phyloP scores from a whole-genome alignment of 2,888 invertebrate genomes.

The Hecatera dysodea region DNA sequence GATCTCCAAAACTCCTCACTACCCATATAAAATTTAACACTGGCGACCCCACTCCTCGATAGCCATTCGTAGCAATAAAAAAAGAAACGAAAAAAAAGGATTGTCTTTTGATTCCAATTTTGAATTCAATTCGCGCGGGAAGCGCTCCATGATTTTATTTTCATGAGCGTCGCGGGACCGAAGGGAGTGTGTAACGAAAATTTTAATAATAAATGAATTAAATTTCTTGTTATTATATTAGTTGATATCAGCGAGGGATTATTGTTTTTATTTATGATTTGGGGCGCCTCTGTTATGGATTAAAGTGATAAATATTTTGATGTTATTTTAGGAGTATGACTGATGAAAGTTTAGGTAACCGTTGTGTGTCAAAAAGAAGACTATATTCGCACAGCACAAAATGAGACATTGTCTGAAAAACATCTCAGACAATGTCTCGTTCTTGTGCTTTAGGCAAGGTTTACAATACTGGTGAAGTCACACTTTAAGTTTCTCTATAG shows the following conservation, averaged over 20 bases:
- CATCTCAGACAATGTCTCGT: fast-evolving
- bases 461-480: too few species aligned
- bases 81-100: conserved; percentile 82
- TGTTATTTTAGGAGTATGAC: conserved; percentile 41
- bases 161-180: conserved; percentile 87
- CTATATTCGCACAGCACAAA: too few species aligned
- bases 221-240: conserved; percentile 78
- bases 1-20: conserved; percentile 71
- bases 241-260: conserved; percentile 74
- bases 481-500: too few species aligned
- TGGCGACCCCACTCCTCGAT: conserved; percentile 79
- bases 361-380: not conserved
- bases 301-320: conserved; percentile 65
- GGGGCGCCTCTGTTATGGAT: conserved; percentile 62
- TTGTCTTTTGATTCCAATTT: conserved; percentile 90
- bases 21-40: conserved; percentile 85
- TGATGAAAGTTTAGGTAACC: conserved; percentile 37
- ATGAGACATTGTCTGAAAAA: too few species aligned
- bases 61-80: conserved; percentile 85
- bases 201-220: conserved; percentile 85
- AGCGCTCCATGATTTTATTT: conserved; percentile 90
- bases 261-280: conserved; percentile 71
- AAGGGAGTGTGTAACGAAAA: conserved; percentile 74
- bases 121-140: conserved; percentile 89
- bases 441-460: not conserved